These are phyloP conservation scores for Clusia tigrina DNA, from an alignment of 2,888 invertebrate genomes.

Conservation along the genomic window DNA sequence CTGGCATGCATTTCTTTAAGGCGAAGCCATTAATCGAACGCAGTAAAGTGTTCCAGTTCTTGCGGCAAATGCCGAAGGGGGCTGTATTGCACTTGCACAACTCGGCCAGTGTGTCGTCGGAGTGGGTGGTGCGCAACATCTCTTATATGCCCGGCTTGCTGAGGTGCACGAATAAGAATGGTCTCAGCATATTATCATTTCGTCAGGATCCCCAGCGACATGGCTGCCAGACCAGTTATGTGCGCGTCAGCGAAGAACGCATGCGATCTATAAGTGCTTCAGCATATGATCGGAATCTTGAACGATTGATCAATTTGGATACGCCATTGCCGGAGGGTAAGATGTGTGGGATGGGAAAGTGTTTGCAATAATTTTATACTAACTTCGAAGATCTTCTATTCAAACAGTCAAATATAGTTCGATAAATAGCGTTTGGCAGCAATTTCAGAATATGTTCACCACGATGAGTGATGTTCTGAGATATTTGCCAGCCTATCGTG, in stretches of 20 bases:
- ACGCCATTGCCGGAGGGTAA: slow-evolving; percentile 66
- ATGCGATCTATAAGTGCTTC: slow-evolving; percentile 59
- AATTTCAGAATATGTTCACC: slow-evolving; percentile 66
- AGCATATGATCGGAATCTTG: slow-evolving; percentile 67
- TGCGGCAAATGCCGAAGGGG: slow-evolving; percentile 69
- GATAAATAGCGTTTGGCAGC: slow-evolving; percentile 64
- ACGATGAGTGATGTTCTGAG: slow-evolving; percentile 65
- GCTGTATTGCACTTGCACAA: slow-evolving; percentile 68
- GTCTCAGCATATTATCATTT: slow-evolving; percentile 45
- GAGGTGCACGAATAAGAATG: slow-evolving; percentile 47
- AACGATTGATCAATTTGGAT: slow-evolving; percentile 69
- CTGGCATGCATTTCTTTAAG: slow-evolving; percentile 68
- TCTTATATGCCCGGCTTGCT: slow-evolving; percentile 64
- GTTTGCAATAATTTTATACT: neutral
- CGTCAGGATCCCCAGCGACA: slow-evolving; percentile 42
- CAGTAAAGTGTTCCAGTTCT: slow-evolving; percentile 68
- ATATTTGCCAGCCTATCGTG: slow-evolving; percentile 68
- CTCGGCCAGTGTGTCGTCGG: slow-evolving; percentile 65
- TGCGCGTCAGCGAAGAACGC: slow-evolving; percentile 57
- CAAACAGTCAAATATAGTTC: slow-evolving; percentile 55
- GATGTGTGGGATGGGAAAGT: slow-evolving; percentile 23
- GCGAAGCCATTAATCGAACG: slow-evolving; percentile 66
- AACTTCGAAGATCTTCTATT: too few species aligned
- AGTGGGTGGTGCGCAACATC: slow-evolving; percentile 67
- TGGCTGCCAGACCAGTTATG: slow-evolving; percentile 48